Base-by-base conservation (phyloP, 2,113 vertebrate genomes). In the Lophura nycthemera region DNA sequence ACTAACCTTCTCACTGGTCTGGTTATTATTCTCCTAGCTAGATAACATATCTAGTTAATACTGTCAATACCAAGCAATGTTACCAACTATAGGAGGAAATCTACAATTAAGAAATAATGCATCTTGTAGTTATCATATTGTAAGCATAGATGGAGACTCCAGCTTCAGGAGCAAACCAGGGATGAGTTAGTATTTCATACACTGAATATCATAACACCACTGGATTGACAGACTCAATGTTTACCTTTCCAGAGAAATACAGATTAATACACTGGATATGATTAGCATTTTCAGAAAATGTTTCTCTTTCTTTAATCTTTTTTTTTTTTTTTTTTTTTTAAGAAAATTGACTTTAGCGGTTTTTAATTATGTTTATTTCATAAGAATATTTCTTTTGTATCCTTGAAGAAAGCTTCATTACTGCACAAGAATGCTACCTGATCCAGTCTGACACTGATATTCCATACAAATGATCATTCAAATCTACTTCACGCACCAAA, bases 11-110 rank as follows among this genome's bases (percentile, higher is more conserved):
- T 78, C 77, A 32, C 19, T 22, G 8, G 21, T 83, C 19, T 17
- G 57, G 42, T 48, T 82, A 42, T 66, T 77, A 78, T 82, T 27
- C 54, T 84, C 7, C 3, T 29, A 34, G 11, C n/a, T 57, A 63
- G 20, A 76, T 19, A 54, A 42, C 21, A 22, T 6, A 70, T 2
- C 40, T 14, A 5, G 22, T 60, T 78, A 20, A 86, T 40, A 24
- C n/a, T 22, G 20, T 30, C 34, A 72, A 36, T 8, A 29, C 0
- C 32, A 64, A 60, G 32, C 15, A 59, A 20, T n/a, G 66, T 47
- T 54, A 84, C 30, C 13, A 64, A 2, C 25, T 48, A 0, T 1
- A 78, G 45, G 1, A 64, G 4, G 3, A 14, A 13, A n/a, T 22
- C 20, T 50, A 88, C 29, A 29, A 70, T 21, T 56, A 64, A 8